These are phyloP conservation scores for Zygogramma bicolorata DNA, from an alignment of 2,888 invertebrate genomes.

Conservation along the genomic window DNA sequence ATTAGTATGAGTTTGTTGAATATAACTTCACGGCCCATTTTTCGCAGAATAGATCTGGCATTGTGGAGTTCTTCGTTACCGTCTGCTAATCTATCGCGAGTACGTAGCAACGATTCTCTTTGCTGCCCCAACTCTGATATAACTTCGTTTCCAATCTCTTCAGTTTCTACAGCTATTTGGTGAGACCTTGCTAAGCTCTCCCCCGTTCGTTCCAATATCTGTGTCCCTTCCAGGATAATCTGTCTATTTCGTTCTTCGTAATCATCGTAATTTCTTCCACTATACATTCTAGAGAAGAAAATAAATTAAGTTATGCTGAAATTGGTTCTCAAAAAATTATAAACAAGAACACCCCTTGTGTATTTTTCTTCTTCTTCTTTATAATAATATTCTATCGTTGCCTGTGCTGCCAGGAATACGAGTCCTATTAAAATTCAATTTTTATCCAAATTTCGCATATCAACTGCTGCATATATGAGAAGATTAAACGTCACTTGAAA, in stretches of 20 bases:
- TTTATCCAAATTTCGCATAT: too few species aligned
- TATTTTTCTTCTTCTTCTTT: too few species aligned
- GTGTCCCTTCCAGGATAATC: slow-evolving; percentile 70
- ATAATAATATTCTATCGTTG: too few species aligned
- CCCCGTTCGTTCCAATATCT: slow-evolving; percentile 72
- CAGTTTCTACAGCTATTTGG: slow-evolving; percentile 81
- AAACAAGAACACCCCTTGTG: background rate
- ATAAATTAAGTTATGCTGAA: background rate
- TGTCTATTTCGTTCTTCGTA: slow-evolving; percentile 72
- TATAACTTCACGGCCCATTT: slow-evolving; percentile 77
- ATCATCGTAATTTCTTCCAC: slow-evolving; percentile 52
- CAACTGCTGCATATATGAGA: too few species aligned
- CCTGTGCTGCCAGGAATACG: too few species aligned
- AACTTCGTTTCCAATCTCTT: slow-evolving; percentile 82
- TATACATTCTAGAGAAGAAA: slow-evolving; percentile 27
- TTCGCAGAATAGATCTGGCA: slow-evolving; percentile 74
- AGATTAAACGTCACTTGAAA: too few species aligned
- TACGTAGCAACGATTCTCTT: slow-evolving; percentile 78
- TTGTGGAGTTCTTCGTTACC: slow-evolving; percentile 79
- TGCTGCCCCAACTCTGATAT: slow-evolving; percentile 82
- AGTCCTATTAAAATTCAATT: too few species aligned
- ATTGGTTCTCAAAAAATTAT: background rate
- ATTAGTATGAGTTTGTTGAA: slow-evolving; percentile 82
- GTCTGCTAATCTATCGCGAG: slow-evolving; percentile 75
- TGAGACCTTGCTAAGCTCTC: slow-evolving; percentile 78